Base-by-base conservation (phyloP, 2,888 invertebrate genomes). In the Masnerella sp. region DNA sequence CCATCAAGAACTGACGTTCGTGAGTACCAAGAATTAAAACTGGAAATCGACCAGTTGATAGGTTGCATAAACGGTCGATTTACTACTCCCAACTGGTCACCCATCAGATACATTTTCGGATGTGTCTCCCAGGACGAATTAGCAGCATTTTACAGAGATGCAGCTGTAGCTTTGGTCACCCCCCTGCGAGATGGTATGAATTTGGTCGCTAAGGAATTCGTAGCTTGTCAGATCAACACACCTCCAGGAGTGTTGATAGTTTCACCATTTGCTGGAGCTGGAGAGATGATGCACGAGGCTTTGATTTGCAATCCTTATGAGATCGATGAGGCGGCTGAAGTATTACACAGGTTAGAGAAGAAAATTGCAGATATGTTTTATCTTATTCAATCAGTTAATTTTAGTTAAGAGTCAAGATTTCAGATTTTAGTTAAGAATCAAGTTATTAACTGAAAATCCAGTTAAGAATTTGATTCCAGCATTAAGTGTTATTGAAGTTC, bases 201-300 rank as follows among this genome's bases (percentile, higher is more conserved):
- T 88, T 90, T 96, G 56, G 96, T 96, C 0, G 96, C 96, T 5
- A 96, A 96, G 85, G 96, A 96, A 86, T 96, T 95, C 84, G 96
- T 96, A 0, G 96, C 96, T 0, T 96, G 96, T 82, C 96, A 96
- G 88, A 95, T 96, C 28, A 95, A 95, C 81, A 91, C 91, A 17
- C 93, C 94, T 0, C 95, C 94, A 0, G 96, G 96, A 1, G 96
- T 96, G 0, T 88, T 96, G 30, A 94, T 96, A 49, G 93, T 96
- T 5, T 96, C 96, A 0, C 96, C 96, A 0, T 96, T 96, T 84
- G 96, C 96, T 62, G 96, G 96, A 0, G 96, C 96, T 4, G 96
- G 96, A 0, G 96, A 96, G 87, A 96, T 95, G 90, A 96, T 96
- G 96, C 96, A 96, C 88, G 96, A 96, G 85, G 96, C 96, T 1